These are phyloP conservation scores for Zelostemma sp. DNA, from an alignment of 1,140 invertebrate species.

Conservation along the genomic window DNA sequence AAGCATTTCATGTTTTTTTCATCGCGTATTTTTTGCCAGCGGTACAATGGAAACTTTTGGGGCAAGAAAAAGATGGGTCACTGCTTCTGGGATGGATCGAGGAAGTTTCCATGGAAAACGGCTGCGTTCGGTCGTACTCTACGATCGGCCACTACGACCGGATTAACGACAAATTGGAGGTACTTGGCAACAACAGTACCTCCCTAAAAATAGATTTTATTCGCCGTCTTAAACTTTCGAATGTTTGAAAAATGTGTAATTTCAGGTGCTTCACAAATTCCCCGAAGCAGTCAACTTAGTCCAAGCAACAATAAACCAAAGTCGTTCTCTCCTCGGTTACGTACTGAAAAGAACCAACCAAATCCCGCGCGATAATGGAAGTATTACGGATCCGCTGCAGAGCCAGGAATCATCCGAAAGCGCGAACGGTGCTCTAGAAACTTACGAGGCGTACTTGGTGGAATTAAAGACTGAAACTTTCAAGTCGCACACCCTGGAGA, in stretches of 20 bases:
- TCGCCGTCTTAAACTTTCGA: too few relatives aligned
- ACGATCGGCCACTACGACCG: conserved; percentile 64
- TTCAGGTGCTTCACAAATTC: conserved; percentile 76
- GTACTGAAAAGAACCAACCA: conserved; percentile 70
- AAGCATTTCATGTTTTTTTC: conserved; percentile 55
- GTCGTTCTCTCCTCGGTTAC: conserved; percentile 76
- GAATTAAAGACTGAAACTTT: conserved; percentile 72
- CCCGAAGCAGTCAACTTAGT: conserved; percentile 76
- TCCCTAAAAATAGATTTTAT: too few relatives aligned
- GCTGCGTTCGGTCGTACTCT: conserved; percentile 52
- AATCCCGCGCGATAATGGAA: conserved; percentile 23
- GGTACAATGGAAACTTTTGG: conserved; percentile 81
- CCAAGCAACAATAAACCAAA: conserved; percentile 83
- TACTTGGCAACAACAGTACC: conserved; percentile 20
- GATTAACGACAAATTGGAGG: conserved; percentile 58
- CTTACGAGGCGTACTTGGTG: conserved; percentile 72
- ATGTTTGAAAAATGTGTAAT: too few relatives aligned
- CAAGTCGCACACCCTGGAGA: conserved; percentile 70
- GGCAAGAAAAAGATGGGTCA: conserved; percentile 81
- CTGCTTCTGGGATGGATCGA: conserved; percentile 79
- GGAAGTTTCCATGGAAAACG: conserved; percentile 60
- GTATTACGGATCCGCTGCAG: neutral
- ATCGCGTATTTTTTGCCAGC: too few relatives aligned
- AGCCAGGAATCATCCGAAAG: conserved; percentile 35
- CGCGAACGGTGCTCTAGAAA: conserved; percentile 29